Evolutionary conservation across 2,888 invertebrate genomes (phyloP).

Genomic region (Machimus rusticus): DNA sequence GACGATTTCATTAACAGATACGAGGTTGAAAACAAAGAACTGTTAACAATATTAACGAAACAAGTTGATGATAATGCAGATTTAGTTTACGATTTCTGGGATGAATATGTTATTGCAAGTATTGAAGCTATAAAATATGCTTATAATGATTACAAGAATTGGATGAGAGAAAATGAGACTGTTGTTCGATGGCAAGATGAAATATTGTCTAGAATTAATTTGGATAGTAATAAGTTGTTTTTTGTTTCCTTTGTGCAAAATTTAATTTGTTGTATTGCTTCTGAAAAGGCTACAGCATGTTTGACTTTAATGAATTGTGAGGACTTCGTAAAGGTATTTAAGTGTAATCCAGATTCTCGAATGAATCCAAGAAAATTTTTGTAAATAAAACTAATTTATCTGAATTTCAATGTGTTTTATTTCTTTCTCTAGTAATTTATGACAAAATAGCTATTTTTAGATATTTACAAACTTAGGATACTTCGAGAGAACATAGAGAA

Average conservation of each 20-base stretch:
- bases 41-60: not conserved
- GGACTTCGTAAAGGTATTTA: not conserved
- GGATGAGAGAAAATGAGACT: not conserved
- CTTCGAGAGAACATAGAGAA: too few species aligned
- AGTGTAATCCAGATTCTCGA: not conserved
- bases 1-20: not conserved
- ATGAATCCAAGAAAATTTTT: not conserved
- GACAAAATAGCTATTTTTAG: too few species aligned
- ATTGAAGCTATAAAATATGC: not conserved
- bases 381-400: not conserved
- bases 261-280: not conserved
- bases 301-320: not conserved
- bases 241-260: conserved; percentile 8
- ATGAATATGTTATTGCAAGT: not conserved
- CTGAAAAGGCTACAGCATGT: not conserved
- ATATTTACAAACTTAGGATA: too few species aligned
- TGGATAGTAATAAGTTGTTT: not conserved
- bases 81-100: not conserved
- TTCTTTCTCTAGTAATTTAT: not conserved
- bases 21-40: not conserved
- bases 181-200: not conserved
- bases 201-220: not conserved
- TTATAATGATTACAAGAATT: not conserved
- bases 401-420: not conserved
- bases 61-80: not conserved